These are phyloP conservation scores for Cariama cristata DNA, from an alignment of 2,113 vertebrate genomes.

Conservation along the genomic window DNA sequence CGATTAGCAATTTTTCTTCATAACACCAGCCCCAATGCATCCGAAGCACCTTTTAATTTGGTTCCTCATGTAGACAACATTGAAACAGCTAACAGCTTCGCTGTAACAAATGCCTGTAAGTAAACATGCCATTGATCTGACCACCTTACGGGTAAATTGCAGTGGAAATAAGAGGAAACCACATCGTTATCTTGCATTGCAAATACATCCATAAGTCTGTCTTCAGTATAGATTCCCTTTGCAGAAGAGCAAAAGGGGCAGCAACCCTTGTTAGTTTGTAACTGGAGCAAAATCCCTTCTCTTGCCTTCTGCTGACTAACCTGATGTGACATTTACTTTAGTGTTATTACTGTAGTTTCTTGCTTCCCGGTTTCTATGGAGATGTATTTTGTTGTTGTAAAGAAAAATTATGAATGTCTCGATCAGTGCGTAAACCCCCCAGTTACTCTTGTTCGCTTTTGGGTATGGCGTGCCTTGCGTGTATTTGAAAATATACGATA, in stretches of 20 bases:
- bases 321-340: slow-evolving; percentile 69
- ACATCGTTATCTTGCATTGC: background rate
- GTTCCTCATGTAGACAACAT: slow-evolving; percentile 99
- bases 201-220: background rate
- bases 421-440: background rate
- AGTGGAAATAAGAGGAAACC: background rate
- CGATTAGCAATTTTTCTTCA: slow-evolving; percentile 98
- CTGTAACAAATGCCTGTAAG: slow-evolving; percentile 99
- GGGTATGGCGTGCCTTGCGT: background rate
- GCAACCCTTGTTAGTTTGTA: slow-evolving; percentile 28
- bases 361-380: slow-evolving; percentile 55
- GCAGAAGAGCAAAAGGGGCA: slow-evolving; percentile 14
- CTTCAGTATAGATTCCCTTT: background rate
- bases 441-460: slow-evolving; percentile 20
- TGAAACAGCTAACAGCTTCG: slow-evolving; percentile 99
- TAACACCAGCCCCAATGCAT: slow-evolving; percentile 98
- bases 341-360: slow-evolving; percentile 61
- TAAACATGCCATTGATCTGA: slow-evolving; percentile 63
- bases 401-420: slow-evolving; percentile 29
- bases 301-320: slow-evolving; percentile 63
- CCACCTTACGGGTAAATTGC: slow-evolving; percentile 45
- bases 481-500: slow-evolving; percentile 30
- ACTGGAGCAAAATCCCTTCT: slow-evolving; percentile 24
- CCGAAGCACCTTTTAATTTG: slow-evolving; percentile 98
- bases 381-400: slow-evolving; percentile 66